Evolutionary conservation across 2,888 invertebrate genomes (phyloP).

Genomic region (Rhamnusium bicolor): DNA sequence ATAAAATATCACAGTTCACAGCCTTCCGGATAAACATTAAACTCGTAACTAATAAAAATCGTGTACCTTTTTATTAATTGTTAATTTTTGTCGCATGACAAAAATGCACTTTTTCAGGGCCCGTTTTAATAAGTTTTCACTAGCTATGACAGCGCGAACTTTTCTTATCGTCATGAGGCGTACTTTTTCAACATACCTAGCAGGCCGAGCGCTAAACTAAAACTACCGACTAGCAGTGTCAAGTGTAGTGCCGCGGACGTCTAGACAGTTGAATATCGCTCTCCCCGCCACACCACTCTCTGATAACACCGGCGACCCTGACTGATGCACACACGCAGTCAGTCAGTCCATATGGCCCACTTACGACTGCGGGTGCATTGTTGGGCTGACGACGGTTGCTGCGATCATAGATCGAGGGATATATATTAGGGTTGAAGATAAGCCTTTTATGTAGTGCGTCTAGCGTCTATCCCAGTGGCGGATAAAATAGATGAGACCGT

Average conservation of each 20-base stretch:
- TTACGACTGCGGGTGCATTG: conserved; percentile 30
- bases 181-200: conserved; percentile 40
- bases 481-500: neutral
- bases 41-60: conserved; percentile 28
- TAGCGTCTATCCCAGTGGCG: neutral
- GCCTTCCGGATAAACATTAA: conserved; percentile 30
- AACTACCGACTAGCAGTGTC: conserved; percentile 58
- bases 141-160: conserved; percentile 36
- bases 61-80: conserved; percentile 69
- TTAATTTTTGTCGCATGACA: conserved; percentile 69
- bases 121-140: conserved; percentile 63
- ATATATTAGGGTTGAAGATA: conserved; percentile 21
- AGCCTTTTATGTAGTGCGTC: conserved; percentile 16
- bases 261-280: conserved; percentile 65
- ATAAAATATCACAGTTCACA: conserved; percentile 51
- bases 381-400: conserved; percentile 17
- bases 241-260: conserved; percentile 64
- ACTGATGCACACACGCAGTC: conserved; percentile 60
- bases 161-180: conserved; percentile 44
- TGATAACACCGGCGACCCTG: conserved; percentile 66
- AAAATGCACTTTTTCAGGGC: conserved; percentile 67
- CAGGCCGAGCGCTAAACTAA: conserved; percentile 44
- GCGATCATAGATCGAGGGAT: conserved; percentile 17
- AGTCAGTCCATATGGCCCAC: conserved; percentile 34
- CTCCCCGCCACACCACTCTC: conserved; percentile 60